Percentiles rank a stretch among this genome's conserved stretches.
These are phyloP conservation scores for Adelognathus sp. DNA, from an alignment of 2,888 invertebrate species.

Conservation along the genomic window DNA sequence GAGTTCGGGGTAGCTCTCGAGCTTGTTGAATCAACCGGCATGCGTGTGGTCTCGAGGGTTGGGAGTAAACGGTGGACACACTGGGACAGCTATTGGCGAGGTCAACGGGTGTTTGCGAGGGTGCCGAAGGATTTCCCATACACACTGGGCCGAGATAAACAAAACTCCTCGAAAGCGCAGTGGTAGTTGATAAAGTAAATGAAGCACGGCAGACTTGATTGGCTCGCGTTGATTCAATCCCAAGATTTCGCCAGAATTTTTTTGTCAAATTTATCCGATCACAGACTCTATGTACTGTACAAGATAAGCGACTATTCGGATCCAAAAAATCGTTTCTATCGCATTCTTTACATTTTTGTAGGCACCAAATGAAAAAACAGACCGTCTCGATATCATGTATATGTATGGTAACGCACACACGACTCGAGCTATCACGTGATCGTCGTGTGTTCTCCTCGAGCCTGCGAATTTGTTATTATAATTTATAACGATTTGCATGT, in stretches of 20 bases:
- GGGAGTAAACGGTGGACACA: slow-evolving; percentile 49
- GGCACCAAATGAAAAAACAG: neutral
- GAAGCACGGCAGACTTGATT: slow-evolving; percentile 17
- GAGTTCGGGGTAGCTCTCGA: slow-evolving; percentile 31
- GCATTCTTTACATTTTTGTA: neutral
- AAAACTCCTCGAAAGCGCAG: slow-evolving; percentile 30
- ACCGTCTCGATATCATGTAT: slow-evolving; percentile 15
- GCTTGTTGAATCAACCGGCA: slow-evolving; percentile 37
- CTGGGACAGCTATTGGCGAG: slow-evolving; percentile 44
- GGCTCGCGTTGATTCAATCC: slow-evolving; percentile 28
- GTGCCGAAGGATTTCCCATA: slow-evolving; percentile 17
- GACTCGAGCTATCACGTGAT: slow-evolving; percentile 70
- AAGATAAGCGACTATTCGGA: neutral
- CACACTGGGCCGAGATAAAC: slow-evolving; percentile 14
- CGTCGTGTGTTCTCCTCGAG: slow-evolving; percentile 65
- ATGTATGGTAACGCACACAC: slow-evolving; percentile 11
- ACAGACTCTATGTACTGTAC: slow-evolving; percentile 11
- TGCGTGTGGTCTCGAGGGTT: slow-evolving; percentile 49
- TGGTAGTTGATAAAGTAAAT: neutral
- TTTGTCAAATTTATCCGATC: neutral
- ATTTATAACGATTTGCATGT: slow-evolving; percentile 74
- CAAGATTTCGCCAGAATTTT: neutral
- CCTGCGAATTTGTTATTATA: slow-evolving; percentile 76
- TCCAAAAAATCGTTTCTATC: neutral
- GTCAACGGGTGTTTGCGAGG: slow-evolving; percentile 44